Base-by-base conservation (phyloP, 2,888 invertebrate species). In the Polymixis lichenea region DNA sequence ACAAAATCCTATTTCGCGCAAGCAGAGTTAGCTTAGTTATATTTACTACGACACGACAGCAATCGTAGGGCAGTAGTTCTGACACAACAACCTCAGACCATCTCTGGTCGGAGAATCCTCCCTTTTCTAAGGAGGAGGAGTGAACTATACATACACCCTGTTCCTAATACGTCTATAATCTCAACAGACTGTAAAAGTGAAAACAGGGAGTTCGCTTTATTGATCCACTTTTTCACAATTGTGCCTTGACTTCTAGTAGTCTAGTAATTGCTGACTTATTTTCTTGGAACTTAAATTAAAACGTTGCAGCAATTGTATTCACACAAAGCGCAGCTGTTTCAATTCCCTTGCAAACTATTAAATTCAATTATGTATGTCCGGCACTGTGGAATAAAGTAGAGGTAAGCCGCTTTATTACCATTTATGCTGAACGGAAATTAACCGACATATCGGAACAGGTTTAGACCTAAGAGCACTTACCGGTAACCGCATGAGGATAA, bases 401-500 rank as follows among this genome's bases (percentile, higher is more conserved):
- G 17, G 60, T 61, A 58, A 71, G 62, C 62, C 32, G 28, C 22
- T 76, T 61, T 65, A 55, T 61, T 19, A 60, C 5, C 74, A 64
- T 53, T 53, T 56, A 72, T 61, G 32, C 22, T 49, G 55, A 80
- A 65, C 56, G 51, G 46, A 71, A 71, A 68, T 58, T 53, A 71
- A 84, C 56, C 56, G 22, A 82, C 22, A 58, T 49, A 55, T 67
- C 15, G 51, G 53, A 60, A 64, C 70, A 71, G 67, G 72, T 73
- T 72, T 67, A 49, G 53, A 32, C 38, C 53, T 53, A 68, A 58
- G 22, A 49, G 17, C 69, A 77, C 62, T 77, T 55, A 74, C 71
- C 46, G 43, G 64, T 62, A 68, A 66, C 22, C 64, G 68, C 73
- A 86, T 82, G 79, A 64, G 15, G 68, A 76, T 75, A 67, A 80